Evolutionary conservation across 2,888 invertebrate species (phyloP), one percentile per base, ranked within the genome.

Genomic region (Zele albiditarsus): DNA sequence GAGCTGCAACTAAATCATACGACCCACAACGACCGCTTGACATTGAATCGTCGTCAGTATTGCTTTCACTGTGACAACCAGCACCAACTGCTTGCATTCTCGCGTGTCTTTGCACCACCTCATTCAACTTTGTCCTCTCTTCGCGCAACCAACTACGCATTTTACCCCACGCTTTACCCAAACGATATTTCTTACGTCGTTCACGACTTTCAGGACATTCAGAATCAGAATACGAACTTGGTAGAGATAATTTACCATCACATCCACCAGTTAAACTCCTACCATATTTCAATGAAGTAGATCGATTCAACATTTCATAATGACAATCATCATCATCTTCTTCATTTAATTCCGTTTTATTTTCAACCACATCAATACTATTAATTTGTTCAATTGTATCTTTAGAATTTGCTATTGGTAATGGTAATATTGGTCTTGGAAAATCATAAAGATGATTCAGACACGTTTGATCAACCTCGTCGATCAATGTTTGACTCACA

Each of bases 131-230:
- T 3, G 81, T 78, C 62, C 82, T 86, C 73, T 88, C 88, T 46
- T 88, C 88, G 46, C 84, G 82, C 58, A 88, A 67, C 88, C 88
- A 88, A 67, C 74, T 84, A 53, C 87, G 83, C 85, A 88, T 87
- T 68, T 83, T 83, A 12, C 82, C 84, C 88, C 88, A 87, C 14
- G 88, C 88, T 25, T 84, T 85, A 25, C 86, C 87, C 10, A 88
- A 72, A 2, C 80, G 81, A 76, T 79, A 75, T 66, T 79, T 81
- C 42, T 75, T 80, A 8, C 25, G n/a, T 20, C 60, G 73, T 27
- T 76, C 77, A 5, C 65, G 70, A 38, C 46, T 70, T 72, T 80
- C 80, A 6, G 81, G 82, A 14, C 81, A 81, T 53, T 85, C 85
- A 0, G 82, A 82, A 67, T 86, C 85, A 23, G 86, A 86, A 33